A percentile compares a stretch with the other conserved stretches of the same genome.
These are phyloP conservation scores for Epiblema foenella DNA, from an alignment of 2,888 invertebrate genomes.

Conservation along the genomic window DNA sequence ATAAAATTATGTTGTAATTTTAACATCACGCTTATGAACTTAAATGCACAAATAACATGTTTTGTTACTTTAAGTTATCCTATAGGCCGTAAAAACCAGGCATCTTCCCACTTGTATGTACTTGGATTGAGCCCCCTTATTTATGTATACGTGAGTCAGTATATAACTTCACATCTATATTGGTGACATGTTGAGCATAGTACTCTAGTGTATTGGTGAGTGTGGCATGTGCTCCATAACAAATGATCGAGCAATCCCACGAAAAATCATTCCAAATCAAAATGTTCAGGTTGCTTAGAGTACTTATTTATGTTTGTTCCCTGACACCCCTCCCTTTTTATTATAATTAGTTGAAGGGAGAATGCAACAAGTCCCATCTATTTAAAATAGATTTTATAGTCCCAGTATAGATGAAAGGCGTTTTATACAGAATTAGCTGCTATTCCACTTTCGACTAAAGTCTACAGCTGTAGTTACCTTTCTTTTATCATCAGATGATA, in stretches of 20 bases:
- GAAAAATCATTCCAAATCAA: no score
- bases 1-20: conserved; percentile 3
- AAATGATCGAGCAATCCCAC: no score
- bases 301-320: no score
- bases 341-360: no score
- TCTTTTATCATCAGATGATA: neutral
- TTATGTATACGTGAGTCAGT: conserved; percentile 7
- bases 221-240: no score
- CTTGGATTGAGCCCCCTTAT: conserved; percentile 17
- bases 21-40: conserved; percentile 23
- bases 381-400: no score
- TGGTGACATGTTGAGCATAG: neutral
- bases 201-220: no score
- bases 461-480: neutral
- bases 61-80: conserved; percentile 9
- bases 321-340: no score
- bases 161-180: conserved; percentile 17
- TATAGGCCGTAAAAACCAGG: conserved; percentile 21
- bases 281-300: no score
- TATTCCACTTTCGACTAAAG: neutral
- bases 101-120: conserved; percentile 18
- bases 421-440: conserved; percentile 5
- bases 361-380: no score
- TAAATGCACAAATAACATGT: conserved; percentile 24
- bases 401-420: conserved; percentile 7